phyloP scores from a whole-genome alignment of 1,140 invertebrate species.

The Scaptomyza hsui region DNA sequence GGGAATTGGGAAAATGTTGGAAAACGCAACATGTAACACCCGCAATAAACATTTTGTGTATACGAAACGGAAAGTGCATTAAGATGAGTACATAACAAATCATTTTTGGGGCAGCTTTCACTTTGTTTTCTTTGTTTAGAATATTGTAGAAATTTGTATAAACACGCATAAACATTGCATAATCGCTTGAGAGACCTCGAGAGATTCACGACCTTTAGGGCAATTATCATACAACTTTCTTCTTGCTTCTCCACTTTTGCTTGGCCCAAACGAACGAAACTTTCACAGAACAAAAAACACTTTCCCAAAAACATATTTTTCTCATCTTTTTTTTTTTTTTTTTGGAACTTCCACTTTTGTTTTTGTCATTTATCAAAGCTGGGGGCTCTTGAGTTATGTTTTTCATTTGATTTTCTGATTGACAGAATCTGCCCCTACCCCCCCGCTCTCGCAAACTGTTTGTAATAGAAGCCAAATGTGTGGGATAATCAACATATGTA shows the following conservation, averaged over 20 bases:
- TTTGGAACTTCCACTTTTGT: constrained; percentile 42
- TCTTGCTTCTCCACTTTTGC: constrained; percentile 24
- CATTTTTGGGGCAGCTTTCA: constrained; percentile 53
- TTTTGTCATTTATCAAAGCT: constrained; percentile 68
- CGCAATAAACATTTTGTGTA: constrained; percentile 43
- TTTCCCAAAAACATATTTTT: constrained; percentile 44
- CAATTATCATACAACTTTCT: constrained; percentile 50
- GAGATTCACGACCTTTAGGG: constrained; percentile 51
- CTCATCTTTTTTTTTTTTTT: background rate
- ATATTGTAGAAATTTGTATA: constrained; percentile 28
- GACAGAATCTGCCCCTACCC: constrained; percentile 40
- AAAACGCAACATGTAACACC: constrained; percentile 37
- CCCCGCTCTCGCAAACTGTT: constrained; percentile 7
- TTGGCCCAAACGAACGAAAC: constrained; percentile 40
- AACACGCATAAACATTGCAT: constrained; percentile 59
- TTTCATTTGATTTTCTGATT: constrained; percentile 69
- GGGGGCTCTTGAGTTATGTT: constrained; percentile 54
- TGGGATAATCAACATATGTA: constrained; percentile 21
- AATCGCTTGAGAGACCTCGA: constrained; percentile 30
- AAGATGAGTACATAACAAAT: constrained; percentile 48
- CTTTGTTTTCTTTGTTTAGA: constrained; percentile 60
- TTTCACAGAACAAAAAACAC: constrained; percentile 58
- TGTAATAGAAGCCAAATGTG: constrained; percentile 66
- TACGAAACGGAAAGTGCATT: constrained; percentile 71
- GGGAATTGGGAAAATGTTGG: constrained; percentile 24